Base-by-base conservation (phyloP, 2,888 invertebrate species). In the Zhuqinia jingwanae region DNA sequence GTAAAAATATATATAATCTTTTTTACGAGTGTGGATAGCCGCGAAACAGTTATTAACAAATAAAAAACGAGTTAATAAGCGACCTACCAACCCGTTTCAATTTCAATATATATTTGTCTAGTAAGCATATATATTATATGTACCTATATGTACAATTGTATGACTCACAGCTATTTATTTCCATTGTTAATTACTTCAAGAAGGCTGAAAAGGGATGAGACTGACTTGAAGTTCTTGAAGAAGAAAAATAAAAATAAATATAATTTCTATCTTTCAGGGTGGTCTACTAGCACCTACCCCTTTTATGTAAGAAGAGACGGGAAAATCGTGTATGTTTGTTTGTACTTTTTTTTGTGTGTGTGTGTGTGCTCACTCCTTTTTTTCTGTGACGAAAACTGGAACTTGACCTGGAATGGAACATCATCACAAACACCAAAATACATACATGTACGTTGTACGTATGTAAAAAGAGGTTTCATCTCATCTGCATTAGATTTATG, bases 261-360 rank as follows among this genome's bases (percentile, higher is more conserved):
- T 83, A 85, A 80, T 73, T 75, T 87, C 78, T 85, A 78, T 70
- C 70, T 85, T 89, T 85, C 88, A 89, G 87, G 89, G 89, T 89
- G 89, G 89, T 89, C 89, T 68, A 30, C 70, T 85, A 75, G 76
- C 89, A 85, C 85, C 87, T 85, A 53, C 78, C 30, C 13, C 47
- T 60, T 30, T 45, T 73, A 27, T 13, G 22, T 22, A 42, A 45
- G n/a, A 5, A 68, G 20, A 58, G 42, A 53, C 15, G 6, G 22
- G 45, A 17, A 50, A 50, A 27, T 50, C 73, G 3, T 50, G 53
- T 70, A 47, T 45, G 1, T 36, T 47, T 27, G 11, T 73, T 50
- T 73, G 53, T 53, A 27, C 50, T 68, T 11, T 42, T 5, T 68
- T 68, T 30, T 65, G 30, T 8, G 36, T 22, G 58, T 58, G 36